These are phyloP conservation scores for Eubasilissa splendida DNA, from an alignment of 2,888 invertebrate species.

Conservation along the genomic window DNA sequence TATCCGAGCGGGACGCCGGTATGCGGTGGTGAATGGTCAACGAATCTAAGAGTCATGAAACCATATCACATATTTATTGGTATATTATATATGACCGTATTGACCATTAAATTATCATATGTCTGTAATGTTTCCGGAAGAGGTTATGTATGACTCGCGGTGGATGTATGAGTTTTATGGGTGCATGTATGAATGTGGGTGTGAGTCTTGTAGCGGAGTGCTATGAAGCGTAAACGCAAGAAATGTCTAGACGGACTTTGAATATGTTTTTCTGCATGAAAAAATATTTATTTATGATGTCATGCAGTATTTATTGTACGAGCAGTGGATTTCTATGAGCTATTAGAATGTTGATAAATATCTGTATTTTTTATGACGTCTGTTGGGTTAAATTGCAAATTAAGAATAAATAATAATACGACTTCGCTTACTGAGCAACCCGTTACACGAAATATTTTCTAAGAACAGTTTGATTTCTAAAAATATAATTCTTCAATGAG, in stretches of 20 bases:
- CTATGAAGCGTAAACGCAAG: constrained; percentile 25
- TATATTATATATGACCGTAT: constrained; percentile 57
- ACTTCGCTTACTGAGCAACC: too few relatives aligned
- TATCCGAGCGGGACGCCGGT: constrained; percentile 19
- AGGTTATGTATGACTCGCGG: not conserved
- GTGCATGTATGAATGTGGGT: constrained; percentile 31
- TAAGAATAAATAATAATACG: too few relatives aligned
- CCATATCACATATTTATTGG: constrained; percentile 56
- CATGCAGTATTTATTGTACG: not conserved
- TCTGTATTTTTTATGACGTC: too few relatives aligned
- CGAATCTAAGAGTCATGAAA: constrained; percentile 43
- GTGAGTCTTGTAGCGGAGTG: constrained; percentile 16
- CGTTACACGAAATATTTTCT: too few relatives aligned
- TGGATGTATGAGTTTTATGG: constrained; percentile 2
- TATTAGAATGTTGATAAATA: too few relatives aligned
- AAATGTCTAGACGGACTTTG: constrained; percentile 36
- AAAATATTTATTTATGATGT: constrained; percentile 8
- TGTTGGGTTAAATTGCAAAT: too few relatives aligned
- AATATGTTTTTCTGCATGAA: constrained; percentile 13
- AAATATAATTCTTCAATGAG: too few relatives aligned
- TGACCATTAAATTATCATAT: constrained; percentile 59
- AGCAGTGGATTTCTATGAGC: not conserved
- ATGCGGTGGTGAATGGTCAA: constrained; percentile 40
- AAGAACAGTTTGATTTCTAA: too few relatives aligned
- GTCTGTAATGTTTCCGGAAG: constrained; percentile 51